These are phyloP conservation scores for Chondrosia reniformis DNA, from an alignment of 37 sponge, comb jelly and placozoan genomes.

Conservation along the genomic window DNA sequence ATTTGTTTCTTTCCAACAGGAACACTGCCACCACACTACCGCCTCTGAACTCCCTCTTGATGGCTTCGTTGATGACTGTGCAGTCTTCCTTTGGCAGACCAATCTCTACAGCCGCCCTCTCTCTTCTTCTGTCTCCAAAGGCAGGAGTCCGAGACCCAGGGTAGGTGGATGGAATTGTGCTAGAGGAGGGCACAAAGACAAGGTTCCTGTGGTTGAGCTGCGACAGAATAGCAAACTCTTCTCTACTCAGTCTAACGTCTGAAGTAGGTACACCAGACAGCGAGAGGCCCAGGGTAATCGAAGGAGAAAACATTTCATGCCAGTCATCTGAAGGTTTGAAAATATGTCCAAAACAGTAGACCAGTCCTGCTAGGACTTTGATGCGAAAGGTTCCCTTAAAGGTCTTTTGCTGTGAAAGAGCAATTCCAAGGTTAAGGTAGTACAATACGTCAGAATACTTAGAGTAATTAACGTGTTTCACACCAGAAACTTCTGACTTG, in stretches of 20 bases:
- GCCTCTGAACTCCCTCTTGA: not conserved
- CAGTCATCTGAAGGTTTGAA: conserved; percentile 17
- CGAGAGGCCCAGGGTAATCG: not conserved
- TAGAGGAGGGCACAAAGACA: not conserved
- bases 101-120: conserved; percentile 1
- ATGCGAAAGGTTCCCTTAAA: conserved; percentile 26
- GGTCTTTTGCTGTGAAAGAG: conserved; percentile 9
- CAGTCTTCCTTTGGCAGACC: conserved; percentile 15
- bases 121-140: no score
- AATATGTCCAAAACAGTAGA: conserved; percentile 23
- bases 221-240: not conserved
- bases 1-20: not conserved
- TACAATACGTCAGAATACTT: no score
- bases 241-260: not conserved
- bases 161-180: not conserved
- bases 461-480: no score
- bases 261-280: not conserved
- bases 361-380: conserved; percentile 41
- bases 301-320: conserved; percentile 16
- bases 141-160: not conserved
- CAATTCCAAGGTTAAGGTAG: not conserved
- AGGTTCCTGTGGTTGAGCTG: not conserved
- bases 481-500: no score
- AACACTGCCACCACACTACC: not conserved
- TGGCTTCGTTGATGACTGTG: not conserved